Conservation (phyloP, 2,113 vertebrate genomes). For the Illadopsis cleaveri region DNA sequence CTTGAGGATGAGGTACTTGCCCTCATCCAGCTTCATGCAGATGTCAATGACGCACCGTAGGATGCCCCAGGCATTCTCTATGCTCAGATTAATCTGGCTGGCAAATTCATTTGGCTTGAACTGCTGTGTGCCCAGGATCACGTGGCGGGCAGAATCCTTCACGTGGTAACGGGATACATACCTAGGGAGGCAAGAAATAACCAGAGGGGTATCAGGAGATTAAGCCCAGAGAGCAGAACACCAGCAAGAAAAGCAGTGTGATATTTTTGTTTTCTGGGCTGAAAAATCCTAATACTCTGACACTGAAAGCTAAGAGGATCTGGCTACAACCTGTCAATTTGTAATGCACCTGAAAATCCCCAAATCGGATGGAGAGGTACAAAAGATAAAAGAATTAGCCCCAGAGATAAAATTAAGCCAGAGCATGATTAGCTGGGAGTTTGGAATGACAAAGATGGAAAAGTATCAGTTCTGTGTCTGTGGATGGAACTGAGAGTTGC, state of each 20-base stretch:
- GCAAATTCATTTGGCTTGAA: conserved; percentile 99
- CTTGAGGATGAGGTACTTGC: conserved; percentile 98
- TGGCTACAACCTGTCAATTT: neutral
- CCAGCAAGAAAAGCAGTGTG: rapidly evolving
- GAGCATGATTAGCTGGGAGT: neutral
- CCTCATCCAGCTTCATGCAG: conserved; percentile 98
- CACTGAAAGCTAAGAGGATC: neutral
- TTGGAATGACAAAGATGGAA: neutral
- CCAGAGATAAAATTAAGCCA: neutral
- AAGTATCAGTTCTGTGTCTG: rapidly evolving
- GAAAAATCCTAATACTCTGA: neutral
- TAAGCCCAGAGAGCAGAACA: neutral
- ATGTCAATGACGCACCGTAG: conserved; percentile 96
- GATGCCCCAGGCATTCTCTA: conserved; percentile 99
- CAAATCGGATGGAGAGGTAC: neutral
- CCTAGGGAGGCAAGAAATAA: neutral
- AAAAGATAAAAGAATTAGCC: neutral
- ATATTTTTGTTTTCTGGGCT: neutral
- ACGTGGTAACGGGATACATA: conserved; percentile 97
- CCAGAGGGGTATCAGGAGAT: neutral
- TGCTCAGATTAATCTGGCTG: conserved; percentile 99
- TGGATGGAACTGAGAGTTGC: neutral
- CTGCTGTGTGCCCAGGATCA: conserved; percentile 96
- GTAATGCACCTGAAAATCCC: neutral
- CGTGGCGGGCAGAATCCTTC: conserved; percentile 94